A percentile compares a stretch with the other conserved stretches of the same genome.
These are phyloP conservation scores for Coregonus suidteri DNA, from an alignment of 2,797 vertebrate genomes.

Conservation along the genomic window DNA sequence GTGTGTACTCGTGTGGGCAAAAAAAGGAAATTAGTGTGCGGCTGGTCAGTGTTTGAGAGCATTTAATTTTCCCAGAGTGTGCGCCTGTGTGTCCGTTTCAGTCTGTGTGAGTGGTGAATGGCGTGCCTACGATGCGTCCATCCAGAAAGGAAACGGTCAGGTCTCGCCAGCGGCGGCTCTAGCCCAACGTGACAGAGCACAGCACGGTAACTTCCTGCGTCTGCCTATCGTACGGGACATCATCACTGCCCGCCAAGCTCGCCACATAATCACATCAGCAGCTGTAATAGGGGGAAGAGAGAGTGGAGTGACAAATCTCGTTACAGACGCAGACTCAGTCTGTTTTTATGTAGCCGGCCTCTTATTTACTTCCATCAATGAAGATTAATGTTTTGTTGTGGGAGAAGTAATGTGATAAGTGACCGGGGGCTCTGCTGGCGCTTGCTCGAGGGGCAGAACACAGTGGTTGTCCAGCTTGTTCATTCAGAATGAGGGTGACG, in stretches of 20 bases:
- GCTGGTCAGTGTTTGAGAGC: slow-evolving; percentile 15
- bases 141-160: slow-evolving; percentile 36
- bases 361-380: slow-evolving; percentile 57
- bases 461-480: neutral
- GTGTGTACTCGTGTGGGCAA: neutral
- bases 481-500: slow-evolving; percentile 12
- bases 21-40: slow-evolving; percentile 6
- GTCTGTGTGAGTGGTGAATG: slow-evolving; percentile 8
- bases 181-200: slow-evolving; percentile 49
- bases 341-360: slow-evolving; percentile 27
- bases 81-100: neutral
- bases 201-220: slow-evolving; percentile 62
- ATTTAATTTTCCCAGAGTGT: slow-evolving; percentile 41
- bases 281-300: slow-evolving; percentile 45
- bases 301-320: slow-evolving; percentile 74
- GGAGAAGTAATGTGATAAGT: slow-evolving; percentile 60
- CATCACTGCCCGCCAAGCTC: slow-evolving; percentile 54
- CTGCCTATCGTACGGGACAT: slow-evolving; percentile 51
- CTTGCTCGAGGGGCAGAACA: neutral
- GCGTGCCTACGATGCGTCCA: neutral
- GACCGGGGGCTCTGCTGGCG: slow-evolving; percentile 5
- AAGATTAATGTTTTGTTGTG: slow-evolving; percentile 65
- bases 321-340: slow-evolving; percentile 61
- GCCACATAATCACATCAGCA: slow-evolving; percentile 70
- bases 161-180: slow-evolving; percentile 4